phyloP scores from a whole-genome alignment of 30 jellyfish, hydroid and myxozoan genomes.

The Aurelia sp. region DNA sequence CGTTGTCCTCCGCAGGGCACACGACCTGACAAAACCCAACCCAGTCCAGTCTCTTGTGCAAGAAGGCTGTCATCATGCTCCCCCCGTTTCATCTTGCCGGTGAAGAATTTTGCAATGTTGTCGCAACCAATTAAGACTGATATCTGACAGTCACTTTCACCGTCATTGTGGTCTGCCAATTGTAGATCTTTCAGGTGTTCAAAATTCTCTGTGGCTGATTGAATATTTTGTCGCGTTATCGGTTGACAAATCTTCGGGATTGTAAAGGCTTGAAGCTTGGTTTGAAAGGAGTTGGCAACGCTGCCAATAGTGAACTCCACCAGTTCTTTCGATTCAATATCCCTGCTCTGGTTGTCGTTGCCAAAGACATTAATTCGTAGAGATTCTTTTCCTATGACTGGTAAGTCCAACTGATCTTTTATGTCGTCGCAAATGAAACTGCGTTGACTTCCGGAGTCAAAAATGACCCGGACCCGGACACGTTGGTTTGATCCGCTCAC shows the following conservation, averaged over 20 bases:
- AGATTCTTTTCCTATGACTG: slow-evolving; percentile 7
- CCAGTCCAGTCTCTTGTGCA: slow-evolving; percentile 10
- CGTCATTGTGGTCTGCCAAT: slow-evolving; percentile 32
- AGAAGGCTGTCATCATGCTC: slow-evolving; percentile 12
- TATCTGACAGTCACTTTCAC: slow-evolving; percentile 12
- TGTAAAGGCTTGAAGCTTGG: neutral
- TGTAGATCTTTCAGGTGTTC: slow-evolving; percentile 19
- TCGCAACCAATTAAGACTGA: slow-evolving; percentile 4
- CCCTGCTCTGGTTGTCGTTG: neutral
- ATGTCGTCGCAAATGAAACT: slow-evolving; percentile 19
- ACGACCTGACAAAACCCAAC: slow-evolving; percentile 25
- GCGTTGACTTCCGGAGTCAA: slow-evolving; percentile 46
- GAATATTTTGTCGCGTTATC: neutral
- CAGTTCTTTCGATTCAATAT: neutral
- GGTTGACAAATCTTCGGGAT: slow-evolving; percentile 10
- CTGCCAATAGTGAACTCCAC: slow-evolving; percentile 3
- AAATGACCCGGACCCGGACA: slow-evolving; percentile 12
- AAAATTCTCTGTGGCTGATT: neutral
- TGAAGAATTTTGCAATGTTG: slow-evolving; percentile 26
- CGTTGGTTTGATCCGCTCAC: slow-evolving; percentile 4
- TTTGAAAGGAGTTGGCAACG: neutral
- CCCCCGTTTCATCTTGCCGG: slow-evolving; percentile 32
- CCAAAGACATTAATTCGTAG: slow-evolving; percentile 6
- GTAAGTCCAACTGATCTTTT: neutral
- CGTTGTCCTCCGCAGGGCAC: slow-evolving; percentile 22